Evolutionary conservation across 53 echinoderm and acorn worm species (phyloP), one percentile per base, ranked within the genome.

Genomic region (Actinopyga echinites): DNA sequence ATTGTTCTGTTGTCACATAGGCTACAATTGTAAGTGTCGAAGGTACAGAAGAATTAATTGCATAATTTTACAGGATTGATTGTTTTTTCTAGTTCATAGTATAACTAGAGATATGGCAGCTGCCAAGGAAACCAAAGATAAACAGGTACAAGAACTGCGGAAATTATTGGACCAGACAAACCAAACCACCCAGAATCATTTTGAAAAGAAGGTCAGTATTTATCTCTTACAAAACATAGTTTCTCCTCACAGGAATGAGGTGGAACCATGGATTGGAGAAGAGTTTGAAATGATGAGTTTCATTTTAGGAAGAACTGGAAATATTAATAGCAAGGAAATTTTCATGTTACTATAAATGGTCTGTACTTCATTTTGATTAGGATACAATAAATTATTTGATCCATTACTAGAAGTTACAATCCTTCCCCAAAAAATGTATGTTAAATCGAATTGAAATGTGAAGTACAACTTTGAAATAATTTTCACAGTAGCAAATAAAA

Each of bases 101-200:
- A 8, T 89, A 30, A 77, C 73, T 22, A 93, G 89, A 69, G 96
- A 96, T 44, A 69, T 62, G 5, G 75, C 90, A 1, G 45, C 84
- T 26, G 60, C 89, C 28, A 87, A 85, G 64, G 96, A 96, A 63
- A 96, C 84, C 49, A 87, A 85, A 59, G 96, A 96, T 42, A 91
- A 93, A 29, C 96, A 96, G 85, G 83, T 96, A 68, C 69, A 85
- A 43, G 96, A 96, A 71, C 83, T 96, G 64, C 91, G 91, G 25
- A 91, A 91, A 75, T 82, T 91, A 90, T 83, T 93, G 26, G 96
- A 93, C 37, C 93, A 93, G 37, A 91, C 83, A 15, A 88, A 85
- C 59, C 85, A 89, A 69, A 83, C 85, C 23, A 86, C 87, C 21
- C 90, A 91, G 45, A 96, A 96, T 63, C 89, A 91, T 43, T 91